Conservation (phyloP, 2,888 invertebrate genomes). For the Sepioteuthis lessoniana region DNA sequence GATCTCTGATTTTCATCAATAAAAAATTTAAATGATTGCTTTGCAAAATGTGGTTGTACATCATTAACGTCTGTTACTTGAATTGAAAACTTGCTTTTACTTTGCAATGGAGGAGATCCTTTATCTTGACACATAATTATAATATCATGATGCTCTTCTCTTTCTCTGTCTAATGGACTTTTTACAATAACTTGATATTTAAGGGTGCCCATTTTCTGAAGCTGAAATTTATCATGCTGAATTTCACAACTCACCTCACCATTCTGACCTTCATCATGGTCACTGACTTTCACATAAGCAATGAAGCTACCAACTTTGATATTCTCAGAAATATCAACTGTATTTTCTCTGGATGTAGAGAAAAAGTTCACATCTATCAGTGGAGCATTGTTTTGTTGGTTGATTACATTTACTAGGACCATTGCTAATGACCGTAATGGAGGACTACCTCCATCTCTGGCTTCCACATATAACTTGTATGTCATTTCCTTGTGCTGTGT, state of each 20-base stretch:
- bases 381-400: neutral
- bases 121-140: neutral
- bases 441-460: neutral
- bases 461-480: neutral
- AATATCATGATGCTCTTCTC: neutral
- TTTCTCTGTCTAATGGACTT: neutral
- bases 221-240: conserved; percentile 6
- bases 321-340: neutral
- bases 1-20: neutral
- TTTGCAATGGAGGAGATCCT: neutral
- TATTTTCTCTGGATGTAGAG: neutral
- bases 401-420: neutral
- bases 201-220: neutral
- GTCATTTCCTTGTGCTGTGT: neutral
- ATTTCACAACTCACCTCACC: neutral
- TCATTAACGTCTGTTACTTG: neutral
- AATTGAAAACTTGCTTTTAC: neutral
- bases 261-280: neutral
- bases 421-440: neutral
- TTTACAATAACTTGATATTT: conserved; percentile 9
- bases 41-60: neutral
- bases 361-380: neutral
- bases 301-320: neutral
- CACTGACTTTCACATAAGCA: conserved; percentile 33
- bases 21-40: neutral